phyloP scores from a whole-genome alignment of 2,113 vertebrate species.

The Chlorodrepanis virens region DNA sequence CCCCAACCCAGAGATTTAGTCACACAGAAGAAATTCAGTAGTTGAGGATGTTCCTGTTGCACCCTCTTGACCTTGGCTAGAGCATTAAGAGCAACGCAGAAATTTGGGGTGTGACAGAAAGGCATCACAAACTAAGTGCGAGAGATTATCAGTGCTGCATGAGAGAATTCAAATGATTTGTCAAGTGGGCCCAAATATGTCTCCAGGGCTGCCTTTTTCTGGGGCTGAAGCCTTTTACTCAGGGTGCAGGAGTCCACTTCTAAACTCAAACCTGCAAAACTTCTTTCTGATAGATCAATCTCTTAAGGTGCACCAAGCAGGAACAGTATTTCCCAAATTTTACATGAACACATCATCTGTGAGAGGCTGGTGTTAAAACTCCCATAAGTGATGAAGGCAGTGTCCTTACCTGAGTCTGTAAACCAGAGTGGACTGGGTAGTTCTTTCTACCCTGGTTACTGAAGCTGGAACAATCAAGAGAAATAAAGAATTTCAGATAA shows the following conservation, averaged over 20 bases:
- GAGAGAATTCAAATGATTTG: background rate
- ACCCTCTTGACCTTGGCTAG: background rate
- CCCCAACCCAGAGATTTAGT: accelerated
- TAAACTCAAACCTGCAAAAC: background rate
- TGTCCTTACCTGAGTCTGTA: background rate
- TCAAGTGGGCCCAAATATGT: background rate
- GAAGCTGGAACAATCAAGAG: background rate
- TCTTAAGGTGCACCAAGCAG: background rate
- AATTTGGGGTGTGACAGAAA: background rate
- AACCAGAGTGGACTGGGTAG: background rate
- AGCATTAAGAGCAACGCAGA: background rate
- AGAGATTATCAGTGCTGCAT: background rate
- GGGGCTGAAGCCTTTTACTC: background rate
- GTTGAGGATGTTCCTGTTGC: background rate
- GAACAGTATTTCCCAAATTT: background rate
- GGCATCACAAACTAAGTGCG: background rate
- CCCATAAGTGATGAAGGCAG: background rate
- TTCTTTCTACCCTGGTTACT: background rate
- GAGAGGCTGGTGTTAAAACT: background rate
- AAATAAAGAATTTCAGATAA: background rate
- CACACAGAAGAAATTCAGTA: background rate
- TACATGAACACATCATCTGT: background rate
- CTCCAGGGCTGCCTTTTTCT: background rate
- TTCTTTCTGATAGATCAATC: background rate
- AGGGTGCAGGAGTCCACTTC: background rate